Evolutionary conservation across 1,140 invertebrate species (phyloP).

Genomic region (Macrosteles quadrilineatus): DNA sequence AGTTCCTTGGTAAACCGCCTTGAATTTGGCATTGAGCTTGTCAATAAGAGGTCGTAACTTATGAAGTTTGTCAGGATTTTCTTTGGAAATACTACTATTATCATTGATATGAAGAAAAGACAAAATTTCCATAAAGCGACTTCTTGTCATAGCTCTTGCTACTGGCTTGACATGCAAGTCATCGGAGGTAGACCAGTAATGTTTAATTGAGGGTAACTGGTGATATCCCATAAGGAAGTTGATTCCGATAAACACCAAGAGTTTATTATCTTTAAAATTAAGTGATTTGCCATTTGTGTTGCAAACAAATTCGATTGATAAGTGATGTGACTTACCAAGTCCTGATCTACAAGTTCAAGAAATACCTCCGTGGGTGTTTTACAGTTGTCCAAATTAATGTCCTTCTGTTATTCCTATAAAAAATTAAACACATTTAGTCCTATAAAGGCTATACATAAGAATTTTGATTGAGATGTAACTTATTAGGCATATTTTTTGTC

Average conservation of each 20-base stretch:
- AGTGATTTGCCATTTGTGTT: constrained; percentile 8
- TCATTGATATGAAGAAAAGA: constrained; percentile 21
- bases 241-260: no score
- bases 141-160: constrained; percentile 24
- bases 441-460: background rate
- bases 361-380: background rate
- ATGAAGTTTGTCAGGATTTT: constrained; percentile 7
- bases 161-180: constrained; percentile 26
- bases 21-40: constrained; percentile 23
- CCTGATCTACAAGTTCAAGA: no score
- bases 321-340: no score
- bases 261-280: no score
- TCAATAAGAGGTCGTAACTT: constrained; percentile 26
- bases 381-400: constrained; percentile 8
- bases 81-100: background rate
- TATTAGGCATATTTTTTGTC: background rate
- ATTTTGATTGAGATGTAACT: background rate
- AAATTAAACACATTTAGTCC: background rate
- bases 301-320: constrained; percentile 12
- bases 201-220: no score
- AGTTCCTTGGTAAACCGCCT: constrained; percentile 29
- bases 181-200: constrained; percentile 7
- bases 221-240: no score
- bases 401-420: background rate
- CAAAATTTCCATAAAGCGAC: constrained; percentile 25